phyloP scores from a whole-genome alignment of 2,888 invertebrate species.

The Adela reaumurella region DNA sequence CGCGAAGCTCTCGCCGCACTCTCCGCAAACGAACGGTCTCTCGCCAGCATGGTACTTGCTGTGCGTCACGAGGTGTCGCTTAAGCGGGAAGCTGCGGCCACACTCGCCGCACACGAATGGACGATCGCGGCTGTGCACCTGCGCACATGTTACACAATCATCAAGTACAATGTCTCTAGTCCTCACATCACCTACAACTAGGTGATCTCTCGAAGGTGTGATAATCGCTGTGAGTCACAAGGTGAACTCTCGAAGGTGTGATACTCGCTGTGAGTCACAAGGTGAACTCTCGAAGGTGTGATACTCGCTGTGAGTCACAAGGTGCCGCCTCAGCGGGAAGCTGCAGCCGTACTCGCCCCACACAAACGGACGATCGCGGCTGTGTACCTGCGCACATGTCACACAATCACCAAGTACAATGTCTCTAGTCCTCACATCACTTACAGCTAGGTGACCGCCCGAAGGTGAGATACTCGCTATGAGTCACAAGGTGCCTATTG shows the following conservation, averaged over 20 bases:
- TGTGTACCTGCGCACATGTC: slow-evolving; percentile 60
- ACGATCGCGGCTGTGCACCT: slow-evolving; percentile 74
- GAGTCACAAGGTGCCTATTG: slow-evolving; percentile 78
- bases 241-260: slow-evolving; percentile 78
- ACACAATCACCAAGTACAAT: too few relatives aligned
- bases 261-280: slow-evolving; percentile 51
- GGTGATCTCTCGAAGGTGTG: too few relatives aligned
- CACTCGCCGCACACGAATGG: slow-evolving; percentile 82
- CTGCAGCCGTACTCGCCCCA: slow-evolving; percentile 80
- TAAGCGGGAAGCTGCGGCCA: slow-evolving; percentile 76
- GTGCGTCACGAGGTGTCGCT: slow-evolving; percentile 79
- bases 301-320: slow-evolving; percentile 82
- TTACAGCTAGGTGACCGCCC: too few relatives aligned
- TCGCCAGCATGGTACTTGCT: slow-evolving; percentile 85
- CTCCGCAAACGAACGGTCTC: slow-evolving; percentile 78
- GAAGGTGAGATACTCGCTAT: slow-evolving; percentile 85
- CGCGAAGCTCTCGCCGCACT: slow-evolving; percentile 91
- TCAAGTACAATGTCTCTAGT: too few relatives aligned
- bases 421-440: too few relatives aligned
- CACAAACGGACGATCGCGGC: slow-evolving; percentile 75
- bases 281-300: too few relatives aligned
- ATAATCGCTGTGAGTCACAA: slow-evolving; percentile 82
- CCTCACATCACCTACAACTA: too few relatives aligned
- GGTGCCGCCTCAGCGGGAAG: slow-evolving; percentile 76
- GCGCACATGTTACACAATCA: too few relatives aligned